These are phyloP conservation scores for Passerina amoena DNA, from an alignment of 2,113 vertebrate genomes.

Conservation along the genomic window DNA sequence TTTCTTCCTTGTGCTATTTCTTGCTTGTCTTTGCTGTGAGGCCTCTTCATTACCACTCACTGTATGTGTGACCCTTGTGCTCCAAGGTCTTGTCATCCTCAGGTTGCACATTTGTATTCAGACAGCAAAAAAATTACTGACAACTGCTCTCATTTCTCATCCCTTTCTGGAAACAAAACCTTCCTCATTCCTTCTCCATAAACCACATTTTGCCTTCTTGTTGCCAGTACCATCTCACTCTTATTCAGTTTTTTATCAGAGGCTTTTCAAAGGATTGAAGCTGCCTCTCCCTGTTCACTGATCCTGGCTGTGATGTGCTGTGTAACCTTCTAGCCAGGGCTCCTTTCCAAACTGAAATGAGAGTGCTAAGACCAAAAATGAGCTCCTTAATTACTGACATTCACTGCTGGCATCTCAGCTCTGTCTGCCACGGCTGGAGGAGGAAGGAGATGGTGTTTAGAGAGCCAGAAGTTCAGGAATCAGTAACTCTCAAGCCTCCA, in stretches of 20 bases:
- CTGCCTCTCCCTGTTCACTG: background rate
- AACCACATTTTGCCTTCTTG: background rate
- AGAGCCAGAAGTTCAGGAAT: conserved; percentile 9
- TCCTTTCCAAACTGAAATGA: background rate
- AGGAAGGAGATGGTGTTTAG: background rate
- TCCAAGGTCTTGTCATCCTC: background rate
- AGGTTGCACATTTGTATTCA: background rate
- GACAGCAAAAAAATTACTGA: background rate
- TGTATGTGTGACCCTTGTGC: fast-evolving
- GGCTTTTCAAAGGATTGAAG: background rate
- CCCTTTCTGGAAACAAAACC: background rate
- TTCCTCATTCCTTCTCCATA: background rate
- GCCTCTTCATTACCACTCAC: background rate
- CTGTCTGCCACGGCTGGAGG: background rate
- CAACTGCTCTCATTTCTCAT: background rate
- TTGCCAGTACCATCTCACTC: background rate
- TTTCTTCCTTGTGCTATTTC: background rate
- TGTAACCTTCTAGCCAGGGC: background rate
- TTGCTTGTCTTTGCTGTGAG: background rate
- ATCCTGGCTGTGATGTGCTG: background rate
- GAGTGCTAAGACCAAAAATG: background rate
- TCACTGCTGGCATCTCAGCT: background rate
- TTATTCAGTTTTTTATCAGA: background rate
- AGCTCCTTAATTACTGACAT: background rate
- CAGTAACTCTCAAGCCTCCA: background rate